A percentile compares a stretch with the other conserved stretches of the same genome.
These are phyloP conservation scores for Pongo pygmaeus DNA, from an alignment of 2,113 vertebrate genomes.

Conservation along the genomic window DNA sequence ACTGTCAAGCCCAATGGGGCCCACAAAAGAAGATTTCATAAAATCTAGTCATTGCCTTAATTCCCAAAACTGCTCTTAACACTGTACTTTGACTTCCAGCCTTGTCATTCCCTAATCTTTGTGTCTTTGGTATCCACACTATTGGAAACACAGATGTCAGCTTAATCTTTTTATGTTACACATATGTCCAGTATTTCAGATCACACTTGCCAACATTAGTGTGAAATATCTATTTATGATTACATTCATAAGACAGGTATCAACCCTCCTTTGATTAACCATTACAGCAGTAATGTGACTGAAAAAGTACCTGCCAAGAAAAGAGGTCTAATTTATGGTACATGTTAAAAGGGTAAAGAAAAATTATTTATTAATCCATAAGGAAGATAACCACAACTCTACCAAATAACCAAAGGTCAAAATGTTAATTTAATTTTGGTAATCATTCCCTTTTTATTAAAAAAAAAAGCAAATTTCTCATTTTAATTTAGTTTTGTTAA, in stretches of 20 bases:
- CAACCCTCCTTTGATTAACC: slow-evolving; percentile 35
- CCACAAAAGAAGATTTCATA: background rate
- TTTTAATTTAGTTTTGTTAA: background rate
- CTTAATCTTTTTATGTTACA: slow-evolving; percentile 62
- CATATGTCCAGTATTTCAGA: slow-evolving; percentile 66
- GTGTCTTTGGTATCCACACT: slow-evolving; percentile 50
- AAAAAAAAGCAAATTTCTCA: background rate
- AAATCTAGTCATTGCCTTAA: background rate
- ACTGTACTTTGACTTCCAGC: background rate
- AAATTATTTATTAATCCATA: background rate
- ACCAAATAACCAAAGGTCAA: background rate
- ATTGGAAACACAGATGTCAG: slow-evolving; percentile 58
- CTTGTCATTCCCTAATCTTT: background rate
- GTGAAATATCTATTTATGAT: slow-evolving; percentile 67
- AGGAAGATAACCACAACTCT: background rate
- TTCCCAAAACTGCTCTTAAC: background rate
- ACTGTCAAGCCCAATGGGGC: background rate
- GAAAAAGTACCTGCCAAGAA: slow-evolving; percentile 45
- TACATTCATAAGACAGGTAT: slow-evolving; percentile 48
- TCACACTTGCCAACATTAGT: slow-evolving; percentile 69
- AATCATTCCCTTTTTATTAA: background rate
- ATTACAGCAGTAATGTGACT: slow-evolving; percentile 10
- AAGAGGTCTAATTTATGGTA: background rate
- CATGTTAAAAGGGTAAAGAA: background rate
- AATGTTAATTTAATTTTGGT: background rate